Evolutionary conservation across 1,140 invertebrate species (phyloP), one percentile per base, ranked within the genome.

Genomic region (Aculops lycopersici): DNA sequence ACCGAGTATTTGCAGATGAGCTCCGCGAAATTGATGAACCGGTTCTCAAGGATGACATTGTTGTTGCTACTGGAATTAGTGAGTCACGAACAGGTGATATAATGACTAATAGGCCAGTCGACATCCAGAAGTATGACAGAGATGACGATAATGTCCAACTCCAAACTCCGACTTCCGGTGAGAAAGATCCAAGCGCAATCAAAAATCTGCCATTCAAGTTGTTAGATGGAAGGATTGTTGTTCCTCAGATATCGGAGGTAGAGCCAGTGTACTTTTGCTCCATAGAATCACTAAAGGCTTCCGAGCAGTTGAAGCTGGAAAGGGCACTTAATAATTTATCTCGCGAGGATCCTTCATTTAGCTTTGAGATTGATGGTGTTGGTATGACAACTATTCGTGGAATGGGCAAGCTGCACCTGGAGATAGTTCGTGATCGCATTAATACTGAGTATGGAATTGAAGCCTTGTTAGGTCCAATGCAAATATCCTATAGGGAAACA

Each of bases 221-320:
- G 24, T 8, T 31, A 31, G n/a, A 31, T 31, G 24, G 24, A n/a
- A n/a, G n/a, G n/a, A 8, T 31, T 57, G 42, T 70, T 63, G 49
- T 60, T 48, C 62, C 48, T 44, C 69, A 70, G 13, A 61, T 74
- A 2, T 62, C 65, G 36, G 58, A 83, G 43, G 80, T 81, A 1
- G 73, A 86, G 50, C 83, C 88, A 1, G 88, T 97, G 1, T 95
- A 92, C 57, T 86, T 90, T 52, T 94, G 88, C 55, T 80, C 80
- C 1, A 73, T 97, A 39, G 90, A 98, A 61, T 72, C 86, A 1
- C 72, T 80, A 0, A 81, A 75, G 40, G 51, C 71, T 41, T 62
- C 69, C 1, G 65, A 67, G 35, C 75, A 84, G 56, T 60, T 60
- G 37, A 53, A 68, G 3, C 59, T 98, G 45, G 86, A 95, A 38